Evolutionary conservation across 2,797 vertebrate species (phyloP).

Genomic region (Tragelaphus oryx): DNA sequence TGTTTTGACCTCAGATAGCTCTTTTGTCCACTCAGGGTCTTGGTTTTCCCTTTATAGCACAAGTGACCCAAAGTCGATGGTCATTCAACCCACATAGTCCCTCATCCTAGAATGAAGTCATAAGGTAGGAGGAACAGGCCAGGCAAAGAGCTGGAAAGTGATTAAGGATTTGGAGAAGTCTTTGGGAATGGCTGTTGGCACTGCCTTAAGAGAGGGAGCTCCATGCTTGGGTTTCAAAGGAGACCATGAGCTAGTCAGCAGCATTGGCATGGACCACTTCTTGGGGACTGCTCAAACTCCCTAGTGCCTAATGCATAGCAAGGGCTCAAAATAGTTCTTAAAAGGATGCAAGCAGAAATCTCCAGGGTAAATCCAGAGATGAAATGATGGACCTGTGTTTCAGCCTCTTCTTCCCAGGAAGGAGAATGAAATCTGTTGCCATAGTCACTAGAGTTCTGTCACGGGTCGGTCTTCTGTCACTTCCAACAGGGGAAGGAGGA

Average conservation of each 20-base stretch:
- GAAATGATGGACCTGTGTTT: neutral
- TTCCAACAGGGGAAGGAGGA: too few species aligned
- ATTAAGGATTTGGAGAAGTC: neutral
- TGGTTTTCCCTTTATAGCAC: neutral
- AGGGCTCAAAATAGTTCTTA: neutral
- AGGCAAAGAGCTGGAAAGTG: neutral
- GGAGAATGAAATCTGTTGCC: rapidly evolving
- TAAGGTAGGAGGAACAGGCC: neutral
- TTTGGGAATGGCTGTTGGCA: rapidly evolving
- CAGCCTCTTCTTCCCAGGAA: neutral
- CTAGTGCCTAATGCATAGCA: too few species aligned
- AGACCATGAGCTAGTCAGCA: neutral
- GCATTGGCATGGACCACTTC: rapidly evolving
- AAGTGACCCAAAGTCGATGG: neutral
- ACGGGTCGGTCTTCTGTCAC: neutral
- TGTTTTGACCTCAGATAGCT: rapidly evolving
- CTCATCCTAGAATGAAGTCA: neutral
- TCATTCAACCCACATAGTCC: neutral
- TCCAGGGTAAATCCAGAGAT: neutral
- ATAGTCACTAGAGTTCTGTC: neutral
- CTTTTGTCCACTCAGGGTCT: neutral
- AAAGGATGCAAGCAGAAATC: neutral
- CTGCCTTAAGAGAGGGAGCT: neutral
- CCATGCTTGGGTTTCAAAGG: rapidly evolving
- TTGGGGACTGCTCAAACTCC: rapidly evolving